Conservation (phyloP, 2,888 invertebrate genomes). For the Sarcophaga variegata region DNA sequence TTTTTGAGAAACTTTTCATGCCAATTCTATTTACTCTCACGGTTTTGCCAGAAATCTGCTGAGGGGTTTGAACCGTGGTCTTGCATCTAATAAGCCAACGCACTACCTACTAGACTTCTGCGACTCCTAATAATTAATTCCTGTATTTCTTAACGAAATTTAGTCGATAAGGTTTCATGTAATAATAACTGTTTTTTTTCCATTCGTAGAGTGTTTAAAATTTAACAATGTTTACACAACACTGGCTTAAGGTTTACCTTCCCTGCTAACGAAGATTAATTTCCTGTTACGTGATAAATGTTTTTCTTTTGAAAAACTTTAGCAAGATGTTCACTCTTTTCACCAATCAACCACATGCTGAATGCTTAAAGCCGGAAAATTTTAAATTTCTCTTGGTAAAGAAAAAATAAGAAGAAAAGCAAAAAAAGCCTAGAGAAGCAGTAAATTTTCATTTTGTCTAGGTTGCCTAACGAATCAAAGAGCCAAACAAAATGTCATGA, state of each 20-base stretch:
- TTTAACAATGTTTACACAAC: too few relatives aligned
- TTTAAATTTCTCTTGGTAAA: conserved; percentile 35
- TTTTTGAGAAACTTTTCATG: too few relatives aligned
- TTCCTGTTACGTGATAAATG: conserved; percentile 66
- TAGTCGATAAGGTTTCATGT: too few relatives aligned
- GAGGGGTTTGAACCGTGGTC: too few relatives aligned
- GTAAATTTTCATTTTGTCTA: background rate
- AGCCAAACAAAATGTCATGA: conserved; percentile 17
- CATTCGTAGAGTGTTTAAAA: too few relatives aligned
- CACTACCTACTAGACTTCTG: too few relatives aligned
- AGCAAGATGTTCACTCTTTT: conserved; percentile 51
- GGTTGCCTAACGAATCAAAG: conserved; percentile 14
- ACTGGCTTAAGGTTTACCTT: background rate
- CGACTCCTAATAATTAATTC: too few relatives aligned
- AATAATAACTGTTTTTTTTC: too few relatives aligned
- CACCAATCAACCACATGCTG: background rate
- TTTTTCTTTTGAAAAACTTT: conserved; percentile 10
- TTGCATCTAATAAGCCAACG: too few relatives aligned
- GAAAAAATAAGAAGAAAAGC: background rate
- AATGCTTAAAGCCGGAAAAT: conserved; percentile 37
- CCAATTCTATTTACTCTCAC: too few relatives aligned
- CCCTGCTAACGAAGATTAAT: conserved; percentile 45
- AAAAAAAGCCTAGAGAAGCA: background rate
- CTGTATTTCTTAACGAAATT: too few relatives aligned
- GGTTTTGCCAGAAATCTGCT: too few relatives aligned